Base-by-base conservation (phyloP, 1,140 invertebrate species). In the Phthorimaea operculella region DNA sequence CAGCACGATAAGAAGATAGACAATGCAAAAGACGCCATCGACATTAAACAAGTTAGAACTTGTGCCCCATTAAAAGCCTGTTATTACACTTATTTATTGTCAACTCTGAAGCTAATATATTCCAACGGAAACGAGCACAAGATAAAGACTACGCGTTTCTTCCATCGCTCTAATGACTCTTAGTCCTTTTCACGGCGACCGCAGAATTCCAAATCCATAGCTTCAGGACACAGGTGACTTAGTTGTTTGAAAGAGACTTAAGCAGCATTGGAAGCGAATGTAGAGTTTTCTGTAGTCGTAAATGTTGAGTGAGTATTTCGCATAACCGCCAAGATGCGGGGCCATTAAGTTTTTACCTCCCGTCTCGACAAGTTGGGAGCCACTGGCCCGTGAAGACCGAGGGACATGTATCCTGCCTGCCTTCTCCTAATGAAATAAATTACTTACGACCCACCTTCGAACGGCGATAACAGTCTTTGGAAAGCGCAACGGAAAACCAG, bases 381-480 rank as follows among this genome's bases (percentile, higher is more conserved):
- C 72, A 70, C 69, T 79, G 64, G 76, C 60, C 69, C 77, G 62
- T 79, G 72, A 73, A 79, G 60, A 64, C 60, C 50, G 74, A 80
- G 76, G 79, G 79, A 82, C 79, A 82, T 67, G 66, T 76, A 77
- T 80, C 79, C 76, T 82, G 76, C n/a, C n/a, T n/a, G n/a, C 66
- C 68, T 73, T 68, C 66, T 78, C 76, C 75, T 77, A 77, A 79
- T 76, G 76, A 79, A 77, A 73, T 79, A 82, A 79, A 79, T 82
- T 79, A 74, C 59, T 42, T 33, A 36, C 16, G 34, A 16, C 34
- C 48, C 57, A 50, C 1, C 36, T 8, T 18, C 51, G 18, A 72
- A 72, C 52, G 53, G 14, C 56, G 0, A 0, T 6, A 55, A 58
- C 68, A 17, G 45, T 58, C 58, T 52, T 12, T 7, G 6, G 33